Base-by-base conservation (phyloP, 2,888 invertebrate species). In the Cheilosia grossa region DNA sequence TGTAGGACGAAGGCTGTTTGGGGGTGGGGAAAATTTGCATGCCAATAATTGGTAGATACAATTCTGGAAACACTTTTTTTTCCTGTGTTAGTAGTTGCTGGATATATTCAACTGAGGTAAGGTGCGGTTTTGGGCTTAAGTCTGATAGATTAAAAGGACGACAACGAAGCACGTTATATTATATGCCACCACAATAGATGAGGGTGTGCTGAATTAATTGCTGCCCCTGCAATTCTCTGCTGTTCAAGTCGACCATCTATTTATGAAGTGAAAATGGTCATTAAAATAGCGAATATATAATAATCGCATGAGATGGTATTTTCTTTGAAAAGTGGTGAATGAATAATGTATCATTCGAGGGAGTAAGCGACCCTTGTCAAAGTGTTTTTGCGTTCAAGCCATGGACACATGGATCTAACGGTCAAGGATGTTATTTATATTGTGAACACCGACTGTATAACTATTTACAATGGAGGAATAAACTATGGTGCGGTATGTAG, bases 21-120 rank as follows among this genome's bases (percentile, higher is more conserved):
- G 10, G 10, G 37, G 10, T 37, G 37, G 17, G 44, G 13, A 24
- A 42, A 66, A 80, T 73, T 80, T 67, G 17, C 21, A 74, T 67
- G 40, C 74, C 42, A 80, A 44, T 70, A 78, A 72, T 64, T 78
- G 70, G 63, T 42, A 51, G n/a, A 47, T 37, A 37, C 10, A 47
- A 58, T 58, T 70, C 56, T 78, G 61, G 47, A 54, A 33, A 49
- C 24, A n/a, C 15, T 47, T 44, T 30, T 2, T 10, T 61, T n/a
- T n/a, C n/a, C 27, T 30, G 1, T 27, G 6, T 7, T 4, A 37
- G 37, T 37, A 13, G 13, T 37, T 37, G 37, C 13, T 37, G 4
- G 13, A 37, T 4, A 37, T 37, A 37, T 37, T 37, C n/a, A 19
- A 5, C 13, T 51, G 27, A 2, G 51, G 49, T 21, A 54, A 61